Percentiles rank a stretch among this genome's conserved stretches.
Conservation (phyloP, 2,888 invertebrate genomes). For the Seira musarum region DNA sequence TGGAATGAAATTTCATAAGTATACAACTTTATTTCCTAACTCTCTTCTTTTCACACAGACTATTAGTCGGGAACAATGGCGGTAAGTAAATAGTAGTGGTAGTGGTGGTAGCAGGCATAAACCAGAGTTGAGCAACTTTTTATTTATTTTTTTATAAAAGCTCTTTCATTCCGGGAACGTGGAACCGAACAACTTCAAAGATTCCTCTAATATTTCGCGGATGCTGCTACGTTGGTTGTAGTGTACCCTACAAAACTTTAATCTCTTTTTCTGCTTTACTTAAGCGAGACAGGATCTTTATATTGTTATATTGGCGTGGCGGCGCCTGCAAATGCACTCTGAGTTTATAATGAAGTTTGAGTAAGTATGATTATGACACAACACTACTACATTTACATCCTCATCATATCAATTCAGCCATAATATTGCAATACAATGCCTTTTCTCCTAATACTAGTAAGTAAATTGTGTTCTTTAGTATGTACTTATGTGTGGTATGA, state of each 20-base stretch:
- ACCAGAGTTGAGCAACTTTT: background rate
- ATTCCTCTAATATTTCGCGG: background rate
- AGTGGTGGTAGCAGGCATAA: background rate
- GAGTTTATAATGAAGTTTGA: background rate
- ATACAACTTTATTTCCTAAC: too few relatives aligned
- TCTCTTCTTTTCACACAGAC: too few relatives aligned
- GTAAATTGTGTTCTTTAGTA: background rate
- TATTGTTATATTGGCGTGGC: background rate
- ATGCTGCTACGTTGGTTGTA: background rate
- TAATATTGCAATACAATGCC: too few relatives aligned
- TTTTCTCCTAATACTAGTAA: background rate
- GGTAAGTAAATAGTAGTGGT: background rate
- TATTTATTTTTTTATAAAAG: background rate
- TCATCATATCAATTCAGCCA: background rate
- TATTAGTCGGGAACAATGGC: background rate
- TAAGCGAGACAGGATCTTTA: background rate
- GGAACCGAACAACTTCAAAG: background rate
- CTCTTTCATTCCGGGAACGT: too few relatives aligned
- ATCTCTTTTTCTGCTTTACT: slow-evolving; percentile 36
- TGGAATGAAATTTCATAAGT: background rate
- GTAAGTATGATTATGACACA: background rate
- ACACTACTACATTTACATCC: background rate
- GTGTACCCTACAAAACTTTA: slow-evolving; percentile 41
- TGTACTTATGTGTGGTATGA: background rate
- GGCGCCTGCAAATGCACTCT: background rate